These are phyloP conservation scores for Brachionichthys hirsutus DNA, from an alignment of 2,113 vertebrate genomes.

Conservation along the genomic window DNA sequence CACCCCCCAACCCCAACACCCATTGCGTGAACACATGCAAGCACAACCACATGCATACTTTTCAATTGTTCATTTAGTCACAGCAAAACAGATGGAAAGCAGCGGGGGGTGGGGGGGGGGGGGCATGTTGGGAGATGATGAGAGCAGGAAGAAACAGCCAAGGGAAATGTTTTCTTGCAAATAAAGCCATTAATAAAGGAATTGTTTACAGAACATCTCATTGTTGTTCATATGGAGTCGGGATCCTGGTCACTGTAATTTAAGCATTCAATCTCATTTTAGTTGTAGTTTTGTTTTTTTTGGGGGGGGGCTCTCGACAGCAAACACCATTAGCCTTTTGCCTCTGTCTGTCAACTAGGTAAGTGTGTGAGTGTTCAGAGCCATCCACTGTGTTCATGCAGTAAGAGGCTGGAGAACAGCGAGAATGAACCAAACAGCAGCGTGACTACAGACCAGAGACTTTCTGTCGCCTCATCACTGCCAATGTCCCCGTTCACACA, in stretches of 20 bases:
- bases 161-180: background rate
- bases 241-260: background rate
- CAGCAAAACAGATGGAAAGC: constrained; percentile 30
- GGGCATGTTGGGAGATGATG: constrained; percentile 21
- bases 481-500: background rate
- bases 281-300: constrained; percentile 10
- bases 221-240: background rate
- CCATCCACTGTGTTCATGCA: background rate
- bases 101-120: background rate
- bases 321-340: too few species aligned
- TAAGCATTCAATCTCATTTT: background rate
- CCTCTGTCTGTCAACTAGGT: background rate
- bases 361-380: background rate
- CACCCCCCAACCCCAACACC: constrained; percentile 22
- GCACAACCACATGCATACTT: constrained; percentile 29
- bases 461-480: background rate
- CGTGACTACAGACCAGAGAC: background rate
- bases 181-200: too few species aligned
- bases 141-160: constrained; percentile 1
- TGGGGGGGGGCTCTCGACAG: background rate
- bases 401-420: too few species aligned
- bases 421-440: background rate
- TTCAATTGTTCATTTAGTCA: constrained; percentile 19
- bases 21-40: constrained; percentile 30
- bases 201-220: background rate